Evolutionary conservation across 2,113 vertebrate species (phyloP), one percentile per base, ranked within the genome.

Genomic region (Zosterops hypoxanthus): DNA sequence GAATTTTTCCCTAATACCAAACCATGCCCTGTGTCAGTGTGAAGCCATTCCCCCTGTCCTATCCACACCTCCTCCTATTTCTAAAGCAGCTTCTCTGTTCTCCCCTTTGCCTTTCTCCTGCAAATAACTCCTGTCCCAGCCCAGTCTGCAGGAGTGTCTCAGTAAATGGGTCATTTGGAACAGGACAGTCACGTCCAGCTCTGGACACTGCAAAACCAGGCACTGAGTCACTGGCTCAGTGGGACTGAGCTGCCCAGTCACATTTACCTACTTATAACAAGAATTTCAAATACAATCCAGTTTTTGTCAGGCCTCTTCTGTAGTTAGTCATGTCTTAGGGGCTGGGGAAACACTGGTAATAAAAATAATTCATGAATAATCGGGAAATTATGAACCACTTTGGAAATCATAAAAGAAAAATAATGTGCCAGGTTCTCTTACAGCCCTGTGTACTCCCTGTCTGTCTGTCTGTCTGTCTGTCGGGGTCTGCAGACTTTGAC

Each of bases 111-210:
- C 76, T n/a, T 50, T 28, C 69, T 60, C 25, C 60, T 49, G 23
- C 6, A 5, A 14, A 2, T 4, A 5, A 2, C n/a, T 23, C 1
- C 50, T 7, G 22, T 3, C 10, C 0, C 12, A 11, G 49, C 34
- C 49, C 83, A 26, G 1, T 11, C 60, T 63, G 52, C 39, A 36
- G 61, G n/a, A 60, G 52, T 9, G 50, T 31, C 60, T 91, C 39
- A 5, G 39, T 7, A 14, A 70, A 55, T 6, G 61, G 56, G 17
- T 41, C 11, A 1, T 2, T 33, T 33, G 70, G 66, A 34, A 3
- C 72, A 21, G 76, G 26, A 55, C 50, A 34, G 57, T 12, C 72
- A 2, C 3, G 0, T 25, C 64, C 76, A 44, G 44, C 79, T 65
- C 14, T 22, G 49, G 69, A 5, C 47, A 19, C 28, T 29, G 36